phyloP scores from a whole-genome alignment of 2,797 vertebrate genomes.

The Emydoidea blandingii region DNA sequence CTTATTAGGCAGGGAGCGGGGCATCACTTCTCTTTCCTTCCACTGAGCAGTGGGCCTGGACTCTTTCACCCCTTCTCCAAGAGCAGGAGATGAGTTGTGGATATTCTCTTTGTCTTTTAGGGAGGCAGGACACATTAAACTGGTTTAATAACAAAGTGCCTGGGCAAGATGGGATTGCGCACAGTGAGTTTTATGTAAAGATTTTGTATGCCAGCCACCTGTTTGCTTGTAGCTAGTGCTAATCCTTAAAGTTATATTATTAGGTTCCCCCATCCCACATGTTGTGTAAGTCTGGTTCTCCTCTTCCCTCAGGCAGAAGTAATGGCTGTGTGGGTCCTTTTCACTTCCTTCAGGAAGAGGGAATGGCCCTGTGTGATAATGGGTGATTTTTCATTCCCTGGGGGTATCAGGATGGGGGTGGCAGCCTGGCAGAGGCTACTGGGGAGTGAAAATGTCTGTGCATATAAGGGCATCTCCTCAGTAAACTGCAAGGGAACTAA shows the following conservation, averaged over 20 bases:
- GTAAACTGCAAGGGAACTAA: not conserved
- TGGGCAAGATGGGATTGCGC: not conserved
- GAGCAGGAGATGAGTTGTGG: not conserved
- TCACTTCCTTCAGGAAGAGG: not conserved
- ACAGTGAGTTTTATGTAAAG: rapidly evolving
- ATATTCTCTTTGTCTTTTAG: not conserved
- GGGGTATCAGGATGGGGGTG: not conserved
- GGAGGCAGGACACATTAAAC: not conserved
- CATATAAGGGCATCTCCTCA: not conserved
- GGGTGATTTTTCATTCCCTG: not conserved
- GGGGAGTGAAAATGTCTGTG: not conserved
- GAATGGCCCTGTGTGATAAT: not conserved
- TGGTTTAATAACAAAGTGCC: not conserved
- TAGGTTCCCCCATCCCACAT: not conserved
- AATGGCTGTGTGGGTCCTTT: rapidly evolving
- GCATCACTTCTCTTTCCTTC: not conserved
- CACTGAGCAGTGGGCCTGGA: not conserved
- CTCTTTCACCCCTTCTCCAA: not conserved
- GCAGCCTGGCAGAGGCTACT: not conserved
- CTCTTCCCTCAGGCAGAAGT: not conserved
- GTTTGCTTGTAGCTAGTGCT: rapidly evolving
- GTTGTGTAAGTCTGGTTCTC: not conserved
- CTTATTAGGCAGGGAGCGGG: not conserved
- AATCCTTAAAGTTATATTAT: rapidly evolving
- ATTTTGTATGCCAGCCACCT: not conserved